phyloP scores from a whole-genome alignment of 2,797 vertebrate genomes.

The Chaetophractus vellerosus region DNA sequence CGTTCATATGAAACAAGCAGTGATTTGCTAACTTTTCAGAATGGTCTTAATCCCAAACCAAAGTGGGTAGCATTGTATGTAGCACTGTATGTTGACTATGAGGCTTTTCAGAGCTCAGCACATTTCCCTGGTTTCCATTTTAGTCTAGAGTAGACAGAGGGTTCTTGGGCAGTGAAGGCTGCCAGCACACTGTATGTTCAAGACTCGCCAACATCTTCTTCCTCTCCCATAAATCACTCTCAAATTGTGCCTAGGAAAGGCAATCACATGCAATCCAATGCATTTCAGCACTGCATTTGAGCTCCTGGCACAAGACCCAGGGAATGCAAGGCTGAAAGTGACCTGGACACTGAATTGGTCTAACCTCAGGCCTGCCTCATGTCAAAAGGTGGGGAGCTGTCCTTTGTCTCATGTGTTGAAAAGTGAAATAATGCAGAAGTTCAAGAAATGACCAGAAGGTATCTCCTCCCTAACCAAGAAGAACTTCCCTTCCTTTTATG shows the following conservation, averaged over 20 bases:
- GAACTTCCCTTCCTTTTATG: conserved; percentile 39
- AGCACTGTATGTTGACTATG: neutral
- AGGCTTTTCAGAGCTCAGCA: neutral
- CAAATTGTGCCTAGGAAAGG: conserved; percentile 3
- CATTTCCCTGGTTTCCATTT: neutral
- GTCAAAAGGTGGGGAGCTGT: neutral
- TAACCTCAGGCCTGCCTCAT: neutral
- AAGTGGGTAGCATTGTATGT: neutral
- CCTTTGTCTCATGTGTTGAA: neutral
- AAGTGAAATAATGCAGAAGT: conserved; percentile 59
- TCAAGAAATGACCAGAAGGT: neutral
- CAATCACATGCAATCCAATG: neutral
- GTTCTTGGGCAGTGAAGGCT: neutral
- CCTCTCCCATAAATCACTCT: conserved; percentile 21
- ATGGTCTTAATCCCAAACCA: neutral
- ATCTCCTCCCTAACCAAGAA: conserved; percentile 44
- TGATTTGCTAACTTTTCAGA: conserved; percentile 28
- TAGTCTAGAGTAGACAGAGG: neutral
- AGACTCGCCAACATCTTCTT: conserved; percentile 10
- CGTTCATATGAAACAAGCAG: conserved; percentile 47
- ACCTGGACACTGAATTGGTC: conserved; percentile 35
- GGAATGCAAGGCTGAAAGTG: neutral
- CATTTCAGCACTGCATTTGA: neutral
- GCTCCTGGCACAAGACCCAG: neutral
- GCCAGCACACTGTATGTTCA: neutral